Conservation (phyloP, 2,888 invertebrate genomes). For the Bhutanitis thaidina region DNA sequence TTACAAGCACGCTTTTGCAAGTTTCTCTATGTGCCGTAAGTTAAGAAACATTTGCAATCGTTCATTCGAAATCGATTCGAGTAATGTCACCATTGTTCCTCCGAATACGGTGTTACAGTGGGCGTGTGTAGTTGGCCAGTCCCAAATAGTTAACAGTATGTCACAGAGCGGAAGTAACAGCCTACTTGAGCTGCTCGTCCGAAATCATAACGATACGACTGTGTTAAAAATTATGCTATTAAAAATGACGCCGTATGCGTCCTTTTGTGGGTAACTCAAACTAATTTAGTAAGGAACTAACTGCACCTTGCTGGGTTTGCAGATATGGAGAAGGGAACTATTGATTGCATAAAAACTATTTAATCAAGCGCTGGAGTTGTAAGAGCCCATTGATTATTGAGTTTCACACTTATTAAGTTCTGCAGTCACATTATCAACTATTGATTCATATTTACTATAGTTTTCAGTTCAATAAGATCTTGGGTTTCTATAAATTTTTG, state of each 20-base stretch:
- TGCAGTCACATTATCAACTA: too few relatives aligned
- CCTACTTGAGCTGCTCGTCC: conserved; percentile 18
- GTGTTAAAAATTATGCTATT: conserved; percentile 13
- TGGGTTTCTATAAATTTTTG: too few relatives aligned
- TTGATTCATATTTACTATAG: too few relatives aligned
- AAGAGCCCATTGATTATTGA: too few relatives aligned
- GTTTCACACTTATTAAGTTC: too few relatives aligned
- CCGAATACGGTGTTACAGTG: conserved; percentile 12
- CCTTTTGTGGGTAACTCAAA: background rate
- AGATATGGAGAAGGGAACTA: too few relatives aligned
- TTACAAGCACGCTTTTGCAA: background rate
- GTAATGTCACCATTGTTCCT: conserved; percentile 17
- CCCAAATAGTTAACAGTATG: conserved; percentile 20
- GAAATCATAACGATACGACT: conserved; percentile 17
- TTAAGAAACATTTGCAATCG: background rate
- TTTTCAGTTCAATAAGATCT: too few relatives aligned
- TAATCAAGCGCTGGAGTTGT: too few relatives aligned
- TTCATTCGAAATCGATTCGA: conserved; percentile 13
- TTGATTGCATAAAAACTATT: too few relatives aligned
- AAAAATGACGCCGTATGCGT: background rate
- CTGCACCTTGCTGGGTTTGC: too few relatives aligned
- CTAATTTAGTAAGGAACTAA: background rate
- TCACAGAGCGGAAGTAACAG: conserved; percentile 21
- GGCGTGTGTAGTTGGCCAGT: conserved; percentile 17
- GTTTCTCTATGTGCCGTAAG: background rate